phyloP scores from a whole-genome alignment of 1,140 invertebrate species.

The Nymphalis io region DNA sequence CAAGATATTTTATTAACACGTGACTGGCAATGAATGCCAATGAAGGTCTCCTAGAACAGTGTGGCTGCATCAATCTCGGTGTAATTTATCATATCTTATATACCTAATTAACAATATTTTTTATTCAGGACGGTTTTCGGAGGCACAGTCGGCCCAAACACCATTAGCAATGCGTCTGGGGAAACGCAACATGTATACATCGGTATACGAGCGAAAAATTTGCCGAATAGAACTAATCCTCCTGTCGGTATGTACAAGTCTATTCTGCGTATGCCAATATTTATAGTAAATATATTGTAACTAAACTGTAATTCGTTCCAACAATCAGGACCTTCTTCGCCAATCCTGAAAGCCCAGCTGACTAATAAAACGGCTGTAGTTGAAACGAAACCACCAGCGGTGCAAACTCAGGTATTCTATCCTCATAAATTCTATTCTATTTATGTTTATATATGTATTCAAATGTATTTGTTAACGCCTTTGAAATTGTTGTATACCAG shows the following conservation, averaged over 20 bases:
- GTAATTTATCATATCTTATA: not conserved
- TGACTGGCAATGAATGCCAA: no score
- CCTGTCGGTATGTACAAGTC: conserved; percentile 50
- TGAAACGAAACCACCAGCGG: conserved; percentile 54
- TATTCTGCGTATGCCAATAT: not conserved
- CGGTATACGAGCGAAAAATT: conserved; percentile 86
- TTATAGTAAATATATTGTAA: no score
- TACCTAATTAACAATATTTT: not conserved
- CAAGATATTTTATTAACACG: no score
- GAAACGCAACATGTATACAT: conserved; percentile 86
- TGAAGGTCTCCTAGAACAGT: no score
- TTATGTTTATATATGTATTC: not conserved
- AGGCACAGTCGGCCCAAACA: conserved; percentile 88
- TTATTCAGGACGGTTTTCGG: conserved; percentile 88
- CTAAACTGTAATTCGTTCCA: not conserved
- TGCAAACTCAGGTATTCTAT: conserved; percentile 47
- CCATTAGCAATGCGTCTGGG: conserved; percentile 82
- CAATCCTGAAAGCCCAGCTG: conserved; percentile 77
- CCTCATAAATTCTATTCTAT: not conserved
- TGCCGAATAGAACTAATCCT: conserved; percentile 51
- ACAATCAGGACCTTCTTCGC: conserved; percentile 70
- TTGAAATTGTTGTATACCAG: no score
- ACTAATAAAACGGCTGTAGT: conserved; percentile 60
- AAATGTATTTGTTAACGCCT: not conserved
- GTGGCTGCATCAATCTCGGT: no score